Conservation (phyloP, 2,888 invertebrate species). For the Diaprepes abbreviatus region DNA sequence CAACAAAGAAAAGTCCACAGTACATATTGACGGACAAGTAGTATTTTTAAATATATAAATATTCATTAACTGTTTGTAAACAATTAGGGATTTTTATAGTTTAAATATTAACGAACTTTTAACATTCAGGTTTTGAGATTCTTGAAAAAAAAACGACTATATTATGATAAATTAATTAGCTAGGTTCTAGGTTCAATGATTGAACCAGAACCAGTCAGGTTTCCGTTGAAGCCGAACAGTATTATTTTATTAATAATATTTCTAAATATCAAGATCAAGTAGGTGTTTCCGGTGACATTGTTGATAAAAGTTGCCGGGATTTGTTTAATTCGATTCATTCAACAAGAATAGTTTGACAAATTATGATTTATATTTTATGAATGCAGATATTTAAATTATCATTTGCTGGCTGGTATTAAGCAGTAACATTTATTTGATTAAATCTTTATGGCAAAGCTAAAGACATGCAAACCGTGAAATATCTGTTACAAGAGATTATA, state of each 20-base stretch:
- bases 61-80: slow-evolving; percentile 5
- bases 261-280: slow-evolving; percentile 14
- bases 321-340: slow-evolving; percentile 8
- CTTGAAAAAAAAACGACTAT: not conserved
- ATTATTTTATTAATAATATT: slow-evolving; percentile 19
- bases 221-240: slow-evolving; percentile 19
- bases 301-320: not conserved
- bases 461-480: too few species aligned
- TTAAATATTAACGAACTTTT: slow-evolving; percentile 14
- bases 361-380: too few species aligned
- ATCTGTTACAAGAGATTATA: too few species aligned
- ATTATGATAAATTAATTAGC: not conserved
- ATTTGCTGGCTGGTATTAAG: too few species aligned
- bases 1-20: too few species aligned
- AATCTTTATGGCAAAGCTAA: too few species aligned
- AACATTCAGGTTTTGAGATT: not conserved
- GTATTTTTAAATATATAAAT: not conserved
- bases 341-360: slow-evolving; percentile 3
- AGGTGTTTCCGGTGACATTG: slow-evolving; percentile 19
- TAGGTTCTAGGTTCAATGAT: too few species aligned
- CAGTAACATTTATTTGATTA: too few species aligned
- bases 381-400: too few species aligned
- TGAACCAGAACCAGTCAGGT: slow-evolving; percentile 12
- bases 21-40: too few species aligned
- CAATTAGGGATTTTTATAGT: not conserved